These are phyloP conservation scores for Nebria ingens DNA, from an alignment of 1,140 invertebrate species.

Conservation along the genomic window DNA sequence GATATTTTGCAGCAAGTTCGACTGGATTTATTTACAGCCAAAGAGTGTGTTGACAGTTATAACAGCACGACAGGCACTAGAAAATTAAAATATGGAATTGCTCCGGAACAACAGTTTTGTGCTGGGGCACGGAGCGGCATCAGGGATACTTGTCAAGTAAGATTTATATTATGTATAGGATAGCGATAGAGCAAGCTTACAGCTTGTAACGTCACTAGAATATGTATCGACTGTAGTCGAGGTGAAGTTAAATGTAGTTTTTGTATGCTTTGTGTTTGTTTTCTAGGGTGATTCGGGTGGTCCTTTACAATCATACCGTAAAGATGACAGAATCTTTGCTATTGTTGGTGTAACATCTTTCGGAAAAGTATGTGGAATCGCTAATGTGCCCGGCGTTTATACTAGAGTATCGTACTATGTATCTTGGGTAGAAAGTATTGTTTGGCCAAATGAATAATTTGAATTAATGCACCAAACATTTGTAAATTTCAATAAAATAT, in stretches of 20 bases:
- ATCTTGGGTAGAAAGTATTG: slow-evolving; percentile 43
- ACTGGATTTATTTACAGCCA: slow-evolving; percentile 44
- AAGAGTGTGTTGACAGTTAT: slow-evolving; percentile 42
- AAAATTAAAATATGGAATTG: slow-evolving; percentile 42
- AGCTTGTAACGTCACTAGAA: no score
- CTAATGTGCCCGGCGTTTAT: slow-evolving; percentile 42
- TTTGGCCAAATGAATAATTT: not conserved
- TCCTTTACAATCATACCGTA: slow-evolving; percentile 40
- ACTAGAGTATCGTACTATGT: slow-evolving; percentile 45
- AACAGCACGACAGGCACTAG: slow-evolving; percentile 25
- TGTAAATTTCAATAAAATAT: no score
- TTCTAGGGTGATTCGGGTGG: slow-evolving; percentile 55
- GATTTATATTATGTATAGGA: no score
- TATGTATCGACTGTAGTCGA: no score
- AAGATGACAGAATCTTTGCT: slow-evolving; percentile 40
- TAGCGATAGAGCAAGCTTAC: no score
- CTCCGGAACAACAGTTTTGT: slow-evolving; percentile 45
- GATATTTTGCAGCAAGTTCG: slow-evolving; percentile 55
- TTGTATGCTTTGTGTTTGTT: no score
- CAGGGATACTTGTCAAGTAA: slow-evolving; percentile 68
- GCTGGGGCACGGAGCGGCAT: slow-evolving; percentile 58
- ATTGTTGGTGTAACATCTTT: slow-evolving; percentile 43
- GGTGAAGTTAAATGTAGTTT: no score
- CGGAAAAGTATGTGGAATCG: slow-evolving; percentile 43
- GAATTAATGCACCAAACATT: no score